phyloP scores from a whole-genome alignment of 2,113 vertebrate genomes.

The Malurus cyaneus region DNA sequence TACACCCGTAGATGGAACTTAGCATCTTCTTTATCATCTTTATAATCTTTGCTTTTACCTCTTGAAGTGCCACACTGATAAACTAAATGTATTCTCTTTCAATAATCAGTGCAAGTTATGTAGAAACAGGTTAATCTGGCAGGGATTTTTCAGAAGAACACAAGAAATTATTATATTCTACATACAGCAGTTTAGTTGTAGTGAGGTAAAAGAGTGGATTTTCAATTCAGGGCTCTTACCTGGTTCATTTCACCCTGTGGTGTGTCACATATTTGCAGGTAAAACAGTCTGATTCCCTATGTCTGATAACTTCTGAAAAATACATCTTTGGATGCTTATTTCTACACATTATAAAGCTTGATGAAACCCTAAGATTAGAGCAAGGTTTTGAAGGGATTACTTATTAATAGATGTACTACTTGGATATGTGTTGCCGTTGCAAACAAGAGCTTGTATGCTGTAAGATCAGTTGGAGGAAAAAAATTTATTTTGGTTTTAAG shows the following conservation, averaged over 20 bases:
- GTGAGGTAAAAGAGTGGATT: neutral
- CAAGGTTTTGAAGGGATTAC: neutral
- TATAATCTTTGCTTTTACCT: neutral
- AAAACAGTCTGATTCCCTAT: neutral
- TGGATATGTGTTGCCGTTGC: neutral
- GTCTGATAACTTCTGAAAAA: neutral
- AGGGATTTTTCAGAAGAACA: neutral
- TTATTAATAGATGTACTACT: conserved; percentile 17
- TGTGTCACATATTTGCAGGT: neutral
- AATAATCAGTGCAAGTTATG: neutral
- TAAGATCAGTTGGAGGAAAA: conserved; percentile 10
- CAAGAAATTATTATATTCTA: neutral
- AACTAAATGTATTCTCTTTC: neutral
- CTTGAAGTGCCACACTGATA: neutral
- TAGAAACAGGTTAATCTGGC: neutral
- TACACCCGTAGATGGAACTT: neutral
- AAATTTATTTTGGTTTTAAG: neutral
- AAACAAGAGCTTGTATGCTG: neutral
- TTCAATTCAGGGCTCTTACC: neutral
- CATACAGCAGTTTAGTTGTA: neutral
- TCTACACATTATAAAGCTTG: neutral
- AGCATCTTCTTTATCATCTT: neutral
- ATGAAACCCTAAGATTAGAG: neutral
- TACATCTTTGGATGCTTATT: neutral
- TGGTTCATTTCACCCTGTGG: neutral